Evolutionary conservation across 2,113 vertebrate species (phyloP), one percentile per base, ranked within the genome.

Genomic region (Centropus unirufus): DNA sequence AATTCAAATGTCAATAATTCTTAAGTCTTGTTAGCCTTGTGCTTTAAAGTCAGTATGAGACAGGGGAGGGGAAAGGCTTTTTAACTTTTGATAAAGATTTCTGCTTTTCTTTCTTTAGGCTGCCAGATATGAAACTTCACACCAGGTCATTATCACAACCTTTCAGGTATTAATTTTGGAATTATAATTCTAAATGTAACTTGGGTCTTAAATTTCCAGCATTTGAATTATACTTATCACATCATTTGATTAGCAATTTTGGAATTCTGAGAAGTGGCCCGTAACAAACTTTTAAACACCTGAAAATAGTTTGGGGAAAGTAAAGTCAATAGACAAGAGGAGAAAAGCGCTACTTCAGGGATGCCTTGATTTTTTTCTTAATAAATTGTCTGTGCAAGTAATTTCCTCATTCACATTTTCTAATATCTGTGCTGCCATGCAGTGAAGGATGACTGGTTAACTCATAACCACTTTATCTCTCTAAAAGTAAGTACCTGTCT

Each of bases 91-190:
- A n/a, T 87, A 64, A 87, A 85, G 17, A 52, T 58, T 59, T n/a
- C 58, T 95, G 67, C 87, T 93, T 96, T 97, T 78, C 44, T 97
- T 92, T 90, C 93, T 94, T 39, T 87, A 98, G 98, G 96, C 90
- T 98, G 57, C 98, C 99, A 74, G 99, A 99, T 63, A 80, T 97
- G 96, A 99, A 99, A 97, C 80, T 97, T 11, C 98, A 98, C 84
- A 96, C 97, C 19, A 98, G 98, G 76, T 98, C 98, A 29, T 21
- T 97, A 34, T 98, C 98, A 12, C 99, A 99, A 67, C 98, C 98
- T 18, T 98, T 98, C 98, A 99, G 99, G 99, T 99, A 98, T 58
- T 67, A 80, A 55, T 29, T 93, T 93, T 7, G 32, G 78, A 64
- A 34, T 61, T 76, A 9, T 27, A 23, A 5, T 62, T 92, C 13